phyloP scores from a whole-genome alignment of 2,113 vertebrate species.

The Microtus pennsylvanicus region DNA sequence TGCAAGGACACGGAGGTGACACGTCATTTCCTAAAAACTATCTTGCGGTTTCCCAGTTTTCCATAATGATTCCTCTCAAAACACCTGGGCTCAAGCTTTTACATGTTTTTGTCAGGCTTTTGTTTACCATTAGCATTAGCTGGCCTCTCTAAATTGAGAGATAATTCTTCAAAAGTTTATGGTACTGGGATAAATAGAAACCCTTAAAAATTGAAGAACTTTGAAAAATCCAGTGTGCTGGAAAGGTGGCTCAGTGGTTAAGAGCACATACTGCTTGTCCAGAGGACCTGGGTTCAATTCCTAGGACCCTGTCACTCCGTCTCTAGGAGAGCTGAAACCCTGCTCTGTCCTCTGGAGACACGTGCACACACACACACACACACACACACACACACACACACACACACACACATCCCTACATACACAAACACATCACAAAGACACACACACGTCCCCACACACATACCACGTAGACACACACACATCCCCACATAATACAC shows the following conservation, averaged over 20 bases:
- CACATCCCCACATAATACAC: not conserved
- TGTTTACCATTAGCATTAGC: not conserved
- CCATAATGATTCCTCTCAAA: conserved; percentile 40
- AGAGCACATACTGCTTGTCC: not conserved
- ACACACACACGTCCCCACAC: too few relatives aligned
- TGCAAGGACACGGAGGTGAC: not conserved
- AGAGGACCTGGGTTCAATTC: not conserved
- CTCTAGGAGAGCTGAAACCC: not conserved
- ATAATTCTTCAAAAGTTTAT: not conserved
- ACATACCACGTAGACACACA: not conserved
- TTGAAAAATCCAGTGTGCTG: not conserved
- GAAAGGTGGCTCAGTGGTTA: not conserved
- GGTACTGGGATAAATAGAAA: not conserved
- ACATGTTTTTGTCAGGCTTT: not conserved
- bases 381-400: not conserved
- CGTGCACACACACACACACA: not conserved
- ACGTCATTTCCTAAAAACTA: conserved; percentile 5
- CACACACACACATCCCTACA: too few relatives aligned
- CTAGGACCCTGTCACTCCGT: not conserved
- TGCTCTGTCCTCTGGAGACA: too few relatives aligned
- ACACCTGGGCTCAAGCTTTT: not conserved
- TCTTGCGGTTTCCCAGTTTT: conserved; percentile 22
- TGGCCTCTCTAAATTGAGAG: conserved; percentile 20
- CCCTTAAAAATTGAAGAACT: conserved; percentile 46
- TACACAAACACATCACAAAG: not conserved